Conservation (phyloP, 2,797 vertebrate genomes). For the Ctenochaetus hawaiiensis region DNA sequence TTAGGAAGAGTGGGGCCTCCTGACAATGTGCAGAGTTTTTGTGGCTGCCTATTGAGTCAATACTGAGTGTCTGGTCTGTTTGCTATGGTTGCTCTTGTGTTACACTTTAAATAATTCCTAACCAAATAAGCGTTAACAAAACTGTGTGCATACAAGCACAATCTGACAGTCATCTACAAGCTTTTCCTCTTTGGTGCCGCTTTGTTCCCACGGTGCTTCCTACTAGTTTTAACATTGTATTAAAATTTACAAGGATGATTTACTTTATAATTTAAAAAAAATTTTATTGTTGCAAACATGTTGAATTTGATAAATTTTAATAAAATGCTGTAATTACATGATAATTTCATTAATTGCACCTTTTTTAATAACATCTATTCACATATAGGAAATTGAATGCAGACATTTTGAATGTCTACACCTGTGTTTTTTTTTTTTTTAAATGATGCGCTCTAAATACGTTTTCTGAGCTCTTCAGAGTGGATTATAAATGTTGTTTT, state of each 20-base stretch:
- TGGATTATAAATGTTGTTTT: too few relatives aligned
- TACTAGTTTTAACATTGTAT: background rate
- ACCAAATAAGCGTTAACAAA: background rate
- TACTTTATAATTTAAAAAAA: too few relatives aligned
- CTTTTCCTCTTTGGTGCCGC: background rate
- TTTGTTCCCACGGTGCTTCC: background rate
- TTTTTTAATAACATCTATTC: too few relatives aligned
- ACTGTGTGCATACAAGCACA: background rate
- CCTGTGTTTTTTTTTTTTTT: too few relatives aligned
- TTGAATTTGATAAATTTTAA: too few relatives aligned
- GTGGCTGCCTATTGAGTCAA: background rate
- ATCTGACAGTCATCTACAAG: background rate
- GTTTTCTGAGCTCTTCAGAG: too few relatives aligned
- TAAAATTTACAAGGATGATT: background rate
- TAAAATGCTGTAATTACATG: too few relatives aligned
- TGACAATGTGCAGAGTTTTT: background rate
- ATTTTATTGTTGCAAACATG: too few relatives aligned
- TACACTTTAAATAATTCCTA: conserved; percentile 2
- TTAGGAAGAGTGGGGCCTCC: background rate
- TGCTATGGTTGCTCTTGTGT: conserved; percentile 9
- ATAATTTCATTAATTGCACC: too few relatives aligned
- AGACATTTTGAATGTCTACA: too few relatives aligned
- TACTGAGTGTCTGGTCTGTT: background rate
- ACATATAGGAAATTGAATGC: too few relatives aligned
- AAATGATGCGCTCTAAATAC: too few relatives aligned